These are phyloP conservation scores for Melozone crissalis DNA, from an alignment of 2,113 vertebrate species.

Conservation along the genomic window DNA sequence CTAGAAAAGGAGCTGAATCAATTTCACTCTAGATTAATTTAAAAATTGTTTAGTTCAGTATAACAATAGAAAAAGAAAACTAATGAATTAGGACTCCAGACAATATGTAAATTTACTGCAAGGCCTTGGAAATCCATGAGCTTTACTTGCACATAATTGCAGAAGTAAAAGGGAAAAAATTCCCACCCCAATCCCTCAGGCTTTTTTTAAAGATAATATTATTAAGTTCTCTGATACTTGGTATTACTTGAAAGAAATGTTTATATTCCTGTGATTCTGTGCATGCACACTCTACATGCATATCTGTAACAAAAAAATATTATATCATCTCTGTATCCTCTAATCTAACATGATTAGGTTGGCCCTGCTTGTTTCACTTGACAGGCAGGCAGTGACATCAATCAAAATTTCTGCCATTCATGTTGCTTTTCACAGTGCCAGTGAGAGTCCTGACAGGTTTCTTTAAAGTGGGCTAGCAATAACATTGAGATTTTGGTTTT, in stretches of 20 bases:
- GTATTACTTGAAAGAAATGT: constrained; percentile 13
- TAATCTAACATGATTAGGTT: constrained; percentile 69
- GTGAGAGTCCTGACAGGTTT: constrained; percentile 53
- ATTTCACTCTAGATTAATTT: not conserved
- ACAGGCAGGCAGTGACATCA: constrained; percentile 70
- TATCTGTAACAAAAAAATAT: constrained; percentile 57
- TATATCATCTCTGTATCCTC: constrained; percentile 1
- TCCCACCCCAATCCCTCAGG: not conserved
- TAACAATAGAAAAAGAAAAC: not conserved
- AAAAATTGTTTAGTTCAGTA: not conserved
- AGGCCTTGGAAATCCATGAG: not conserved
- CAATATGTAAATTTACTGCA: not conserved
- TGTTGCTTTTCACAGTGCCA: constrained; percentile 24
- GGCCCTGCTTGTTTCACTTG: constrained; percentile 65
- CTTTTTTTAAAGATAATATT: not conserved
- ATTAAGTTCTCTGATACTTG: not conserved
- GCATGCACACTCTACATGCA: not conserved
- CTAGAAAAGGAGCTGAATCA: not conserved
- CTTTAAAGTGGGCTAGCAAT: constrained; percentile 21
- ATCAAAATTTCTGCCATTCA: constrained; percentile 70
- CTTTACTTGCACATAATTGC: not conserved
- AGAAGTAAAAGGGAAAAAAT: not conserved
- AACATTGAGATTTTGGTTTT: not conserved
- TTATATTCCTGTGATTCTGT: constrained; percentile 21
- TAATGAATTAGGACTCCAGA: not conserved